Base-by-base conservation (phyloP, 2,113 vertebrate genomes). In the Gadus chalcogrammus region DNA sequence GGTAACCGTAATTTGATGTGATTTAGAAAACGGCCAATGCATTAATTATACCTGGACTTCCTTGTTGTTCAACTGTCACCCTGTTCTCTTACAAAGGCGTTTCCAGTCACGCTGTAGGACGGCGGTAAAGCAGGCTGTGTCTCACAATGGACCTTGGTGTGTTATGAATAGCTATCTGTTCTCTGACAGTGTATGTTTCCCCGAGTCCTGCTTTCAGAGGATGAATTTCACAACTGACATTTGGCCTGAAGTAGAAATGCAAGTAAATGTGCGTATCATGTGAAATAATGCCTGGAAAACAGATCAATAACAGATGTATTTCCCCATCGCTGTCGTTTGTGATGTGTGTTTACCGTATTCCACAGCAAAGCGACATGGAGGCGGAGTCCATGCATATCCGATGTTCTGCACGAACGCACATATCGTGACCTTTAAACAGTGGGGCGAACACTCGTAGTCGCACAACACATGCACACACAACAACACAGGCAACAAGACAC, bases 271-370 rank as follows among this genome's bases (percentile, higher is more conserved):
- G 83, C 84, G 87, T 48, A 48, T 88, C 82, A 72, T 82, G 84
- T 85, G 78, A 85, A 84, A 82, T 85, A 70, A 80, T 87, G 82
- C 85, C 86, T 85, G 84, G 85, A 85, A 88, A 71, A 72, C 72
- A 70, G 74, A 89, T 87, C 86, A 82, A 88, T 88, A 88, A 69
- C 73, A 48, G 2, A 85, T 73, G 78, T 70, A 76, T 83, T 71
- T 81, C 78, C 74, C 78, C 67, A 79, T 79, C 82, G 79, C 4
- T 31, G 5, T 31, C 31, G 5, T 31, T 31, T 31, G 31, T 31
- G 31, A 73, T 27, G 48, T 56, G 59, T 42, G 42, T 48, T 62
- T 67, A 15, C 16, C 28, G 28, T 35, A 38, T 6, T 63, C 61
- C 22, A 15, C 61, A 63, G 61, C 24, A 13, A 48, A 64, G 15